These are phyloP conservation scores for Phasianus colchicus DNA, from an alignment of 2,113 vertebrate genomes.

Conservation along the genomic window DNA sequence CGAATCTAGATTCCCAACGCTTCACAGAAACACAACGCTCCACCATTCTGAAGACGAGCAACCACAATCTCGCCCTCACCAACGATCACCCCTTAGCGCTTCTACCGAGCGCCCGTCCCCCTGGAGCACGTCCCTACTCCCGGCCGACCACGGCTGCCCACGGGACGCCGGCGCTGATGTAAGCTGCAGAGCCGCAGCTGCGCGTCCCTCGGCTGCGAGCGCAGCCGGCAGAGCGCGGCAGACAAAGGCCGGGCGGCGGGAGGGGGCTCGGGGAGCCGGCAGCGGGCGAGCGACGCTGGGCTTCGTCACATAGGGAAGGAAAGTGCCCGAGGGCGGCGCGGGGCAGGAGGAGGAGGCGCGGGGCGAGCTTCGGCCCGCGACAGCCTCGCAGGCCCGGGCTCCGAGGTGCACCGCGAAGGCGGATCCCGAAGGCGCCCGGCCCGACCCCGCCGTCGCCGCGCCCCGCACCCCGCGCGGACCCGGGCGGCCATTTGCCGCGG, in stretches of 20 bases:
- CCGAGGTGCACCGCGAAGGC: neutral
- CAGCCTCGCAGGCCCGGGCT: neutral
- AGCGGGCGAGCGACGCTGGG: neutral
- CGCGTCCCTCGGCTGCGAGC: neutral
- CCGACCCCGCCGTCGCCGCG: neutral
- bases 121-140: fast-evolving
- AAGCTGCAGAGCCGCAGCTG: neutral
- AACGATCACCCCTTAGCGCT: neutral
- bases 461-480: neutral
- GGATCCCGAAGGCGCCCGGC: neutral
- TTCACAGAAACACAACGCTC: fast-evolving
- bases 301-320: neutral
- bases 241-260: slow-evolving; percentile 47
- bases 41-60: neutral
- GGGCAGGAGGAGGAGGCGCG: neutral
- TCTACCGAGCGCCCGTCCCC: neutral
- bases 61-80: neutral
- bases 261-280: neutral
- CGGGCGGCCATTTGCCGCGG: neutral
- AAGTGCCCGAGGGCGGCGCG: neutral
- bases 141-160: neutral
- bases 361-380: neutral
- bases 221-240: slow-evolving; percentile 9
- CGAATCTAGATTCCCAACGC: neutral
- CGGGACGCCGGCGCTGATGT: neutral